Percentiles rank a stretch among this genome's conserved stretches.
Conservation (phyloP, 1,140 invertebrate genomes). For the Lucilia cuprina region DNA sequence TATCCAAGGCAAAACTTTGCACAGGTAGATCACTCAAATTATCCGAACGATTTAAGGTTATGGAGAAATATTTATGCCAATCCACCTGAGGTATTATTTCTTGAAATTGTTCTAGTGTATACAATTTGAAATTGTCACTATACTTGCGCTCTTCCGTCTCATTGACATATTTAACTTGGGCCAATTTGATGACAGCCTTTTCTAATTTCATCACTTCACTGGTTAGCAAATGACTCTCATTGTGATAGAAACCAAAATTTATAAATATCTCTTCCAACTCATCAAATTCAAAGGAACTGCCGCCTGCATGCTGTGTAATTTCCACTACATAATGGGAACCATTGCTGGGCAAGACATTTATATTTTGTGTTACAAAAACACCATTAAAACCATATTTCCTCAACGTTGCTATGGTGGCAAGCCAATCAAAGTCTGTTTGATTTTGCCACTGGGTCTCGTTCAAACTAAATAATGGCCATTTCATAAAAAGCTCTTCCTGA, state of each 20-base stretch:
- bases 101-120: conserved; percentile 40
- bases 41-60: conserved; percentile 27
- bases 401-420: conserved; percentile 41
- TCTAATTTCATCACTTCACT: conserved; percentile 44
- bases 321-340: conserved; percentile 44
- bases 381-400: conserved; percentile 46
- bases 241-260: conserved; percentile 43
- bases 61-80: conserved; percentile 45
- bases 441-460: conserved; percentile 44
- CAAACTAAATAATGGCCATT: conserved; percentile 47
- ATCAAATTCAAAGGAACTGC: neutral
- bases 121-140: conserved; percentile 32
- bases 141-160: conserved; percentile 17
- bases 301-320: conserved; percentile 38
- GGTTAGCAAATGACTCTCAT: conserved; percentile 41
- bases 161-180: neutral
- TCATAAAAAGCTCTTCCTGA: conserved; percentile 41
- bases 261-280: conserved; percentile 42
- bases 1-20: conserved; percentile 40
- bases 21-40: conserved; percentile 36
- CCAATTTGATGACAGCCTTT: conserved; percentile 40
- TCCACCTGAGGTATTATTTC: conserved; percentile 43
- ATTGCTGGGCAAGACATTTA: conserved; percentile 46
- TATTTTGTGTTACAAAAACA: conserved; percentile 44
- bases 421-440: conserved; percentile 47